Evolutionary conservation across 2,113 vertebrate genomes (phyloP).

Genomic region (Hemicordylus capensis): DNA sequence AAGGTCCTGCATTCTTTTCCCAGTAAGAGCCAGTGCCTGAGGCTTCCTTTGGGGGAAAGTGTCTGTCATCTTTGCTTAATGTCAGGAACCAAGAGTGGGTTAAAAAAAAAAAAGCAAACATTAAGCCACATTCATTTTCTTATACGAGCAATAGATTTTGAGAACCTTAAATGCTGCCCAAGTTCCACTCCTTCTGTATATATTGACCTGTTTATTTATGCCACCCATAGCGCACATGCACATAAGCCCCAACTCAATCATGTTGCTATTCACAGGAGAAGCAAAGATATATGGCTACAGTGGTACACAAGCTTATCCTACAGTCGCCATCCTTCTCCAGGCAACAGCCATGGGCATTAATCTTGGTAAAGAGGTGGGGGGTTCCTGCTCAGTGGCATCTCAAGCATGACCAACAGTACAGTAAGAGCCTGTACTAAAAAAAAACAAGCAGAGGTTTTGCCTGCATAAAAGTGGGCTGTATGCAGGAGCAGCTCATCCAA

Average conservation of each 20-base stretch:
- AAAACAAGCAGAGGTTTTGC: background rate
- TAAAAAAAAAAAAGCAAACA: conserved; percentile 3
- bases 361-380: background rate
- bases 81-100: background rate
- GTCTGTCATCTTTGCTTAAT: conserved; percentile 24
- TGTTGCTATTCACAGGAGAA: background rate
- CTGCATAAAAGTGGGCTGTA: background rate
- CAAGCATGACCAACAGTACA: background rate
- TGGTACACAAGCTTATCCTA: background rate
- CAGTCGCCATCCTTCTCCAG: background rate
- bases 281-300: background rate
- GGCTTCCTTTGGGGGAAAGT: conserved; percentile 13
- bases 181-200: background rate
- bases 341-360: background rate
- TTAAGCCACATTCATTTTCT: background rate
- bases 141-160: background rate
- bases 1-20: conserved; percentile 7
- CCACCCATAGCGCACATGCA: background rate
- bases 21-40: background rate
- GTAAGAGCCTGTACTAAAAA: background rate
- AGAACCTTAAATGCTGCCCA: no score
- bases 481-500: no score
- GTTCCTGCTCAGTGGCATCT: background rate
- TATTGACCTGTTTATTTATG: background rate
- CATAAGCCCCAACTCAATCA: background rate